These are phyloP conservation scores for Ophion ellenae DNA, from an alignment of 2,888 invertebrate species.

Conservation along the genomic window DNA sequence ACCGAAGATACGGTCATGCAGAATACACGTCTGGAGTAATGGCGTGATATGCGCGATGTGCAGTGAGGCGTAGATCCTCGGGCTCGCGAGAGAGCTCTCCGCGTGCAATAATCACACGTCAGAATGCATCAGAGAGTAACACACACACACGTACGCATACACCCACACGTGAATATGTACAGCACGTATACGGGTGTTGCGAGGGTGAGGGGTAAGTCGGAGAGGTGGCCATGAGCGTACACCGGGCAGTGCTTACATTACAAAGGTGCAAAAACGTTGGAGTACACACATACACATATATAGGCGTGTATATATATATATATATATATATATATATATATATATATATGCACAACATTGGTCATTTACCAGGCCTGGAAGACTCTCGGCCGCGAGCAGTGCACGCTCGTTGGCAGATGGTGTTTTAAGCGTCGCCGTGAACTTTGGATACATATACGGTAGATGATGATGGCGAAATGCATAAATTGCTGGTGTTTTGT, in stretches of 20 bases:
- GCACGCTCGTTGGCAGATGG: slow-evolving; percentile 78
- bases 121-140: slow-evolving; percentile 77
- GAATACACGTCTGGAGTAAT: slow-evolving; percentile 72
- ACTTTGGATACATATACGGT: slow-evolving; percentile 71
- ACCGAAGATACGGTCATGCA: slow-evolving; percentile 48
- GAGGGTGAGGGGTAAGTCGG: slow-evolving; percentile 17
- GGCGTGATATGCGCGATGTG: slow-evolving; percentile 79
- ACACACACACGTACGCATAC: slow-evolving; percentile 63
- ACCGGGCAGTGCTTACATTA: slow-evolving; percentile 22
- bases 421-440: slow-evolving; percentile 78
- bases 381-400: slow-evolving; percentile 54
- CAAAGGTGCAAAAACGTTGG: slow-evolving; percentile 37
- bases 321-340: not conserved
- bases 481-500: slow-evolving; percentile 9
- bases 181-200: not conserved
- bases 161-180: slow-evolving; percentile 34
- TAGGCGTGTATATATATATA: slow-evolving; percentile 2
- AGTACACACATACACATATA: not conserved
- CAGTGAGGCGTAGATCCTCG: slow-evolving; percentile 82
- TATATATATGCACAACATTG: slow-evolving; percentile 6
- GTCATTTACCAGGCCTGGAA: slow-evolving; percentile 47
- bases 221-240: slow-evolving; percentile 36
- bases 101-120: slow-evolving; percentile 82
- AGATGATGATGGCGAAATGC: slow-evolving; percentile 26
- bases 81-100: slow-evolving; percentile 75